These are phyloP conservation scores for Platycheirus albimanus DNA, from an alignment of 2,888 invertebrate genomes.

Conservation along the genomic window DNA sequence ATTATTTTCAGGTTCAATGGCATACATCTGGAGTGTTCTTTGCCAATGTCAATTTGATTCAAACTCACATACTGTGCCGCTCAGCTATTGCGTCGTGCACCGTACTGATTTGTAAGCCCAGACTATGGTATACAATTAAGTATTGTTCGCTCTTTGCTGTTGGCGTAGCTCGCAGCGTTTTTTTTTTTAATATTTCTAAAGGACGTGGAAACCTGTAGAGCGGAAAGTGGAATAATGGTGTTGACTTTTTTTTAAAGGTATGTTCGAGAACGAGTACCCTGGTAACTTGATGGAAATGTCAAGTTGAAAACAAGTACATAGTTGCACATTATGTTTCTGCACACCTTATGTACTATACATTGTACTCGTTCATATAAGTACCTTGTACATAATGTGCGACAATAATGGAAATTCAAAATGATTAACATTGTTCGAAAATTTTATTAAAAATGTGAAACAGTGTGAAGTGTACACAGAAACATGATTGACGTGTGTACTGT, in stretches of 20 bases:
- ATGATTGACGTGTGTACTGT: no score
- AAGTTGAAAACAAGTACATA: slow-evolving; percentile 69
- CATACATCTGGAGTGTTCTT: slow-evolving; percentile 25
- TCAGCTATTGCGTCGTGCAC: slow-evolving; percentile 44
- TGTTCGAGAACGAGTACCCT: no score
- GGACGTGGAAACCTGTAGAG: slow-evolving; percentile 66
- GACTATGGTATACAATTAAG: slow-evolving; percentile 35
- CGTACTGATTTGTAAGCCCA: slow-evolving; percentile 28
- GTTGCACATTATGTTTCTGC: no score
- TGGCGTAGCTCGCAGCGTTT: slow-evolving; percentile 37
- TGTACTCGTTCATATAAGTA: not conserved
- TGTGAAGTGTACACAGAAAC: no score
- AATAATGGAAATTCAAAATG: no score
- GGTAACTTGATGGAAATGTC: slow-evolving; percentile 55
- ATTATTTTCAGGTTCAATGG: slow-evolving; percentile 72
- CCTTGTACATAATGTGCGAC: no score
- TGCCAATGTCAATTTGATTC: slow-evolving; percentile 43
- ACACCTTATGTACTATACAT: no score
- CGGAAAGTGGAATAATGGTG: slow-evolving; percentile 54
- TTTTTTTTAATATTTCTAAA: slow-evolving; percentile 11
- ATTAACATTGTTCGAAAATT: no score
- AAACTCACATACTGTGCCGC: slow-evolving; percentile 32
- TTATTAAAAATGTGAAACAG: no score
- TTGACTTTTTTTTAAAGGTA: slow-evolving; percentile 24
- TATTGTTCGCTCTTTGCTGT: slow-evolving; percentile 41